phyloP scores from a whole-genome alignment of 2,113 vertebrate genomes.

The Petaurus breviceps region DNA sequence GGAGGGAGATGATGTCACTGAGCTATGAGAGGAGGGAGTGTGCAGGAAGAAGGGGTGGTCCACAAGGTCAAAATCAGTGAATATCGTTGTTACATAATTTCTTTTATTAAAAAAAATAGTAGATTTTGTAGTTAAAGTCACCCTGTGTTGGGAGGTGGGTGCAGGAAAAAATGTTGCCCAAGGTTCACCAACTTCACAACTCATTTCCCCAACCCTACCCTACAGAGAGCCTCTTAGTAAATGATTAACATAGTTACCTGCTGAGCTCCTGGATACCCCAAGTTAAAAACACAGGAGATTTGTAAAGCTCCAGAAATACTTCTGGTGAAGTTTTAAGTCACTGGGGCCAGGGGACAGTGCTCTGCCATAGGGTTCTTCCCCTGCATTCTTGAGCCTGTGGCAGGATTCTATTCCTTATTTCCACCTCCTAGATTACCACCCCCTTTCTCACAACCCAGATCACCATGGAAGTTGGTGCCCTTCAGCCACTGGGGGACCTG shows the following conservation, averaged over 20 bases:
- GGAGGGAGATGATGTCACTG: not conserved
- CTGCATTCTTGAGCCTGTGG: not conserved
- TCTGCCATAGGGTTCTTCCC: not conserved
- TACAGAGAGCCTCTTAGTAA: not conserved
- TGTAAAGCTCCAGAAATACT: not conserved
- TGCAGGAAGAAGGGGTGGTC: not conserved
- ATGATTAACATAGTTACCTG: not conserved
- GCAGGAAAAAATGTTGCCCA: not conserved
- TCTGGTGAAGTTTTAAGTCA: not conserved
- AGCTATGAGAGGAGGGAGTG: not conserved
- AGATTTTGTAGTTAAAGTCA: not conserved
- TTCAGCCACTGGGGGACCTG: not conserved
- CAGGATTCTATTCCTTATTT: not conserved
- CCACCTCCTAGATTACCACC: not conserved
- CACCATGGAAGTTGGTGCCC: not conserved
- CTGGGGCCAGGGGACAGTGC: not conserved
- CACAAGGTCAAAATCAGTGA: not conserved
- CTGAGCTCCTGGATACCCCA: not conserved
- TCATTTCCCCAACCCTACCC: not conserved
- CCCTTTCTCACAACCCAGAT: not conserved
- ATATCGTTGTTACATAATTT: not conserved
- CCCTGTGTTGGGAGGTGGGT: not conserved
- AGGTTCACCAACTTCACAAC: not conserved
- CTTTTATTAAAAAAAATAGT: not conserved
- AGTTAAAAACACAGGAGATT: not conserved